These are phyloP conservation scores for Lepidocolaptes lacrymiger DNA, from an alignment of 2,797 vertebrate genomes.

Conservation along the genomic window DNA sequence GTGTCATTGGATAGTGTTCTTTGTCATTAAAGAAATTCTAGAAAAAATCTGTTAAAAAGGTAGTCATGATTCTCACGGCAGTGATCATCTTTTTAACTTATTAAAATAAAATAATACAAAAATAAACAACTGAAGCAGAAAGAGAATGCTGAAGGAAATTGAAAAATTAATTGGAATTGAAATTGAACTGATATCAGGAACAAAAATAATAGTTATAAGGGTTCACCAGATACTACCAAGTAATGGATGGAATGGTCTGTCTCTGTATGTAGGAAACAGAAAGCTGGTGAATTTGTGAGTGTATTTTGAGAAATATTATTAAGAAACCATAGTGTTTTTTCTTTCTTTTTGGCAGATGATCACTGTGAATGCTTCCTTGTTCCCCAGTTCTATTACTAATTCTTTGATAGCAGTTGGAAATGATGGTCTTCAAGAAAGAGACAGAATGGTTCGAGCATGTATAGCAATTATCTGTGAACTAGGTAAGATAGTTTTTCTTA, in stretches of 20 bases:
- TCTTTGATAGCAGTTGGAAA: conserved; percentile 97
- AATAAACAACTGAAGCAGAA: background rate
- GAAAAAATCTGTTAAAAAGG: background rate
- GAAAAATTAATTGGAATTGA: background rate
- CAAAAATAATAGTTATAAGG: background rate
- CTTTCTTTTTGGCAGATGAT: conserved; percentile 87
- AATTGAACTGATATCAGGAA: background rate
- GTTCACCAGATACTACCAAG: background rate
- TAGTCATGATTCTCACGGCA: background rate
- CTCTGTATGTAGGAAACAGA: background rate
- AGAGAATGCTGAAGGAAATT: background rate
- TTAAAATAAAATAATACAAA: background rate
- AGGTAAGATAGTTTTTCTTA: conserved; percentile 79
- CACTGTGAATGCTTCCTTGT: conserved; percentile 96
- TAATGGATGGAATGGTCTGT: background rate
- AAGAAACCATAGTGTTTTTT: background rate
- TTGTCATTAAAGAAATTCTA: background rate
- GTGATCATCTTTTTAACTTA: background rate
- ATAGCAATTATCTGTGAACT: conserved; percentile 98
- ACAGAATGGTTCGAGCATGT: conserved; percentile 97
- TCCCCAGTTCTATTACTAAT: conserved; percentile 95
- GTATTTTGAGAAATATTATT: background rate
- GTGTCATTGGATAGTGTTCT: background rate
- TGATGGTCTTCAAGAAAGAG: conserved; percentile 95
- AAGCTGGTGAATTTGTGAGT: background rate